Evolutionary conservation across 2,888 invertebrate genomes (phyloP).

Genomic region (Agrotis ipsilon): DNA sequence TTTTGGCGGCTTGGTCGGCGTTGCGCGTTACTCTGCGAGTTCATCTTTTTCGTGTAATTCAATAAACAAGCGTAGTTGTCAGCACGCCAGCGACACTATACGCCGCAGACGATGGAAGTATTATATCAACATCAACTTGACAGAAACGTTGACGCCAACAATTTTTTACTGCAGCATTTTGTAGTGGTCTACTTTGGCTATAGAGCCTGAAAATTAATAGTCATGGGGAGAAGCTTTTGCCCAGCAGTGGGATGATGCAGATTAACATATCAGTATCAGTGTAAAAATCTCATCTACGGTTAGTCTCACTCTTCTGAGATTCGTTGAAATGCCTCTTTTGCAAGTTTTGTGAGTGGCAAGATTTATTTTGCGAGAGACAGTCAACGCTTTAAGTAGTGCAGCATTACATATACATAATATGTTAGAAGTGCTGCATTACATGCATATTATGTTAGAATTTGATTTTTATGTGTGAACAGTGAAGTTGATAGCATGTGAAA

Average conservation of each 20-base stretch:
- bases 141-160: neutral
- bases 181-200: neutral
- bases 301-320: no score
- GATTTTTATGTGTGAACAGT: neutral
- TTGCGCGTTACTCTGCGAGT: constrained; percentile 28
- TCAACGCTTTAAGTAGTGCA: constrained; percentile 1
- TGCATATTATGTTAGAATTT: no score
- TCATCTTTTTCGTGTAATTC: constrained; percentile 62
- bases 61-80: constrained; percentile 60
- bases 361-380: neutral
- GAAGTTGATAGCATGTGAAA: neutral
- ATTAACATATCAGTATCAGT: no score
- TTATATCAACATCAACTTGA: neutral
- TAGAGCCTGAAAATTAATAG: no score
- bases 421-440: no score
- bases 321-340: no score
- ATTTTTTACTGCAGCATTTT: constrained; percentile 33
- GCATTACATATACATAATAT: neutral
- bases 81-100: constrained; percentile 31
- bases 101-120: constrained; percentile 20
- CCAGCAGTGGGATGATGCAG: no score
- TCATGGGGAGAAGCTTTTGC: no score
- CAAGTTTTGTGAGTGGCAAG: no score
- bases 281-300: no score
- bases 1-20: constrained; percentile 24